Conservation (phyloP, 2,113 vertebrate species). For the Halcyon senegalensis region DNA sequence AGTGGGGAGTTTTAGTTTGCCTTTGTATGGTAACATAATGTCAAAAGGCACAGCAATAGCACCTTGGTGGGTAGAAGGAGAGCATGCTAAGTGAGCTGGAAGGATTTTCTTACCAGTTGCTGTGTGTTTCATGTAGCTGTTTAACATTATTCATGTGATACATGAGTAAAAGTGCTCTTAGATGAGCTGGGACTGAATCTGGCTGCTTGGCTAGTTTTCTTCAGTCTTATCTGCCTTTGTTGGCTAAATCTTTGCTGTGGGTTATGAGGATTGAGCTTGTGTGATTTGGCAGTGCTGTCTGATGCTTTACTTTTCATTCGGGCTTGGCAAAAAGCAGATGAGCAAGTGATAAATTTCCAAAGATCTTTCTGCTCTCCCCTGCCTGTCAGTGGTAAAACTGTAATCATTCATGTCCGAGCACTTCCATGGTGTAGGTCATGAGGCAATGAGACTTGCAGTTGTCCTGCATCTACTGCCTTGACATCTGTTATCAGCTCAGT, state of each 20-base stretch:
- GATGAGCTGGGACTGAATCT: not conserved
- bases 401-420: not conserved
- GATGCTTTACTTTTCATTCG: not conserved
- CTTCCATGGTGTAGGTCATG: not conserved
- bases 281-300: not conserved
- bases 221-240: not conserved
- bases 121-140: not conserved
- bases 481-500: not conserved
- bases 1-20: not conserved
- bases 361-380: not conserved
- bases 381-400: not conserved
- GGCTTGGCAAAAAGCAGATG: constrained; percentile 4
- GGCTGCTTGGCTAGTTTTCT: not conserved
- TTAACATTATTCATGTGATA: not conserved
- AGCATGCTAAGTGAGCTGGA: not conserved
- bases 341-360: not conserved
- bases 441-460: not conserved
- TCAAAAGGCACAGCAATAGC: not conserved
- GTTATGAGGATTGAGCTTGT: not conserved
- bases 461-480: not conserved
- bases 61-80: not conserved
- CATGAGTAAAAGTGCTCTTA: not conserved
- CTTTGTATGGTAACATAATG: not conserved
- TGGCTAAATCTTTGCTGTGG: not conserved
- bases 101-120: not conserved